These are phyloP conservation scores for Microcebus tavaratra DNA, from an alignment of 2,113 vertebrate genomes.

Conservation along the genomic window DNA sequence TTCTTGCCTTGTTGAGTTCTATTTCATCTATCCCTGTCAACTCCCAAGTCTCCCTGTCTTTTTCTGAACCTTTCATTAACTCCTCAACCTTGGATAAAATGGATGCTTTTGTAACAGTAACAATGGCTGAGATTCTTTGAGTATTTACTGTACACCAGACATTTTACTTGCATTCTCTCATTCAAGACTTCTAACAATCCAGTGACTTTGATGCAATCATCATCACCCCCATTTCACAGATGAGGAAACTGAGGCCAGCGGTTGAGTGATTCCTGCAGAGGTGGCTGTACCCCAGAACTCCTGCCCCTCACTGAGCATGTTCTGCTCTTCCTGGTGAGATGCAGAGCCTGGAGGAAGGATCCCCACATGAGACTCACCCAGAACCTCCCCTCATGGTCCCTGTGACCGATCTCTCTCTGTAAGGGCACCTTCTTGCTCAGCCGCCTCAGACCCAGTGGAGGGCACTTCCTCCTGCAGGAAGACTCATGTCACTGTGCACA, in stretches of 20 bases:
- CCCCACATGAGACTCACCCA: not conserved
- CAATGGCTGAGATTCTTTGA: not conserved
- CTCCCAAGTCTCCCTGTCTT: not conserved
- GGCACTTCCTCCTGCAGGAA: not conserved
- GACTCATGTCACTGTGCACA: no score
- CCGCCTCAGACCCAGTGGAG: not conserved
- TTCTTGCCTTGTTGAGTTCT: not conserved
- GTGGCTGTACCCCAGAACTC: not conserved
- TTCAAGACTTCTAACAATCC: not conserved
- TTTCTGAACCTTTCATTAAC: not conserved
- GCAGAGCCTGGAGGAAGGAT: not conserved
- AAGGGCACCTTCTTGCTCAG: not conserved
- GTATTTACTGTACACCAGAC: not conserved
- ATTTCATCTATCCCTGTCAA: not conserved
- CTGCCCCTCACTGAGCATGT: not conserved
- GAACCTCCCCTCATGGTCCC: not conserved
- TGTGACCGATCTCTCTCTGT: fast-evolving
- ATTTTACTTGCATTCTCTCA: not conserved
- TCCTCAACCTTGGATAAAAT: not conserved
- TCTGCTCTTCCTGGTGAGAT: not conserved
- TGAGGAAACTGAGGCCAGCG: not conserved
- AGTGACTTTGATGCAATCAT: not conserved
- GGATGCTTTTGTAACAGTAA: not conserved
- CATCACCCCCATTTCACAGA: not conserved
- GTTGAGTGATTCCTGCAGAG: not conserved